Base-by-base conservation (phyloP, 2,888 invertebrate genomes). In the Diogma glabrata region DNA sequence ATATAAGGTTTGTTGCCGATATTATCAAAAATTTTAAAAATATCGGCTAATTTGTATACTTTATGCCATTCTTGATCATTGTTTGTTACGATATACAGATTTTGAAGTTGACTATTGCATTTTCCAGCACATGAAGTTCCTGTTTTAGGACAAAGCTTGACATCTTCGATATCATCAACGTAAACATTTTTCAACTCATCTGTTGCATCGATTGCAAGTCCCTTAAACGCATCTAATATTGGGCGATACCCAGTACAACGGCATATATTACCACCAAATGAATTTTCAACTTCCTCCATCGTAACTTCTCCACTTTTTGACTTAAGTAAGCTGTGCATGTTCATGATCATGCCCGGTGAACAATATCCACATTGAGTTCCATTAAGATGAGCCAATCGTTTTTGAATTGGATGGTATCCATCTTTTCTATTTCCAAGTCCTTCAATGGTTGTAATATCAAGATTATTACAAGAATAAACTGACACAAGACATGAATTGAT, bases 261-360 rank as follows among this genome's bases (percentile, higher is more conserved):
- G 56, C 82, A 83, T 50, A 82, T 74, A 58, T 81, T 81, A 14
- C 81, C 77, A 30, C 78, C 81, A 59, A 82, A 79, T 0, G 76
- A 73, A 59, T 79, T 75, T 61, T 82, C 82, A 2, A 81, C 71
- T 53, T 78, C 73, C 57, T 75, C 66, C 72, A 73, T 74, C 0
- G 75, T 73, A 36, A 73, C 56, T 24, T 62, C 55, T 14, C 69
- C 67, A 8, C 71, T 64, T 22, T 63, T 68, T 30, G 67, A 59
- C 57, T 72, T 61, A 19, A 75, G 57, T 49, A 71, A 60, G 36
- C 75, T 77, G 58, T 78, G 76, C 80, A 82, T 81, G 57, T 73
- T 78, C 80, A 81, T 81, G 51, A 84, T 71, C 80, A 83, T 82
- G n/a, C 82, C 84, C 3, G 84, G 79, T n/a, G 80, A 78, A 59